A percentile compares a stretch with the other conserved stretches of the same genome.
Evolutionary conservation across 2,888 invertebrate species (phyloP).

Genomic region (Desoria tigrina): DNA sequence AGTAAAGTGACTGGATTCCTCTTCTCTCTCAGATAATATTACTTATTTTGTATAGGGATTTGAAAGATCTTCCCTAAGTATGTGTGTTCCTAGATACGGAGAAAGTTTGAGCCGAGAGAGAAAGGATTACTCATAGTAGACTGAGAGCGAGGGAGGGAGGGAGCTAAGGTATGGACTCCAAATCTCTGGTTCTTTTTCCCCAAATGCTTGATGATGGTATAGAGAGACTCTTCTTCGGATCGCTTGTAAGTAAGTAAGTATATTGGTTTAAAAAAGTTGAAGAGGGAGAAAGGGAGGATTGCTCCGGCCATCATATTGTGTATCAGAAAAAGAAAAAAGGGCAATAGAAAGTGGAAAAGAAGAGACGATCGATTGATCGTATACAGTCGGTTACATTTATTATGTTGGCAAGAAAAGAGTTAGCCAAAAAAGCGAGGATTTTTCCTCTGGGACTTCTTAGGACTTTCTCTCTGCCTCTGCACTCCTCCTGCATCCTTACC

Average conservation of each 20-base stretch:
- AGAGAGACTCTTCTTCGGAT: background rate
- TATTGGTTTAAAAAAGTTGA: constrained; percentile 19
- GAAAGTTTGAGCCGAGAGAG: constrained; percentile 3
- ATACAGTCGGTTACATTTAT: constrained; percentile 45
- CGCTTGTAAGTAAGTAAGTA: constrained; percentile 12
- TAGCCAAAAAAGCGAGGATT: constrained; percentile 40
- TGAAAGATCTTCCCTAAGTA: background rate
- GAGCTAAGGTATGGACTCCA: background rate
- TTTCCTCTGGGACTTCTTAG: constrained; percentile 41
- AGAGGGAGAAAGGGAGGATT: constrained; percentile 20
- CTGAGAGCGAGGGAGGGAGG: background rate
- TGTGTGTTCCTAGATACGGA: constrained; percentile 4
- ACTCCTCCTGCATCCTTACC: background rate
- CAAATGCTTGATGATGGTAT: background rate
- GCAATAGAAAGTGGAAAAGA: constrained; percentile 17
- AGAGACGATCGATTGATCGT: constrained; percentile 23
- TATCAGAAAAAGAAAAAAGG: constrained; percentile 29
- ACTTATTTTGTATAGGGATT: constrained; percentile 6
- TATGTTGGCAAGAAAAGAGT: constrained; percentile 42
- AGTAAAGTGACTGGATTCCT: too few relatives aligned
- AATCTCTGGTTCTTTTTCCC: background rate
- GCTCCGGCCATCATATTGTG: constrained; percentile 39
- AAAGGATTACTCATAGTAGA: background rate
- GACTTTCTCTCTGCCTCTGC: background rate
- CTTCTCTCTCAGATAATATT: background rate